Base-by-base conservation (phyloP, 2,797 vertebrate species). In the Ctenopoma multispine region DNA sequence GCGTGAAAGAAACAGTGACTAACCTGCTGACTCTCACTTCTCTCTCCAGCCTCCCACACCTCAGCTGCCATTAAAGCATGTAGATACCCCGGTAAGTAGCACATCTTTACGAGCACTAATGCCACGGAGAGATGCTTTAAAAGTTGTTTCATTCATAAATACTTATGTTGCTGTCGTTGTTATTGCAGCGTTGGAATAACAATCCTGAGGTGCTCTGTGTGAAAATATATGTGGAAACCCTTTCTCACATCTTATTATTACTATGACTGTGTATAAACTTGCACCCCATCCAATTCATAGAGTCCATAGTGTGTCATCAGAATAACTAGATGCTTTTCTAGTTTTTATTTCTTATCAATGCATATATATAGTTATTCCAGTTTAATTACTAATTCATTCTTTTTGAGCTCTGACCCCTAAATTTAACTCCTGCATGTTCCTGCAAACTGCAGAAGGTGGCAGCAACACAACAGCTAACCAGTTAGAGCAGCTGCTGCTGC, bases 21-120 rank as follows among this genome's bases (percentile, higher is more conserved):
- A 82, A 90, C 75, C 67, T 41, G 1, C 47, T 72, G 65, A 63
- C 78, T 84, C 72, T 89, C 36, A 10, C 75, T 86, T 90, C 7
- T 85, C 77, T 74, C 85, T 78, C 17, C 88, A 92, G 91, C 92
- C 91, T 79, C 86, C 89, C 53, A 92, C 92, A 87, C 92, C 91
- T 60, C 91, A 93, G 86, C 89, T 92, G 86, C 84, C 91, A 50
- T 81, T 93, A 80, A 93, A 92, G 89, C 92, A 92, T 92, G 92
- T 93, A 90, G 92, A 92, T 71, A 93, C 92, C 31, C 92, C 92
- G 89, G 92, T 93, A 81, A 92, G 92, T 92, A 69, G 49, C 54
- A 7, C 46, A 54, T 75, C 63, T 70, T 60, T 58, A 7, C 57
- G 31, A 27, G n/a, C 34, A 15, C 40, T 51, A 23, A 46, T 36